Evolutionary conservation across 2,888 invertebrate genomes (phyloP), one percentile per base, ranked within the genome.

Genomic region (Xestia sexstrigata): DNA sequence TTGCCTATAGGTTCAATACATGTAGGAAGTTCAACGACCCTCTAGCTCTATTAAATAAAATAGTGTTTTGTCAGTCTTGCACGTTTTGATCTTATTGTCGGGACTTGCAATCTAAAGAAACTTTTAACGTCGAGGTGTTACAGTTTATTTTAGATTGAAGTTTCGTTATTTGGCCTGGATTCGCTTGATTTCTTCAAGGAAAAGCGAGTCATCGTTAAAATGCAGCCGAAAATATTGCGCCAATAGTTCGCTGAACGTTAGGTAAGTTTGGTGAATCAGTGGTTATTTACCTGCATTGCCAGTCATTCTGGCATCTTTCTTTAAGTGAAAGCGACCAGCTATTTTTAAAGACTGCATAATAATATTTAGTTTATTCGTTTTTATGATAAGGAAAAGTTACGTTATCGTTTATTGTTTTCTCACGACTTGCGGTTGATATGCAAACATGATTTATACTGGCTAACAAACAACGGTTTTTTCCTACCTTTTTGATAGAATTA

Each of bases 181-280:
- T 93, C 90, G 93, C 89, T 93, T 93, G 92, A 94, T 93, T 94
- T 94, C 92, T 91, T 93, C 86, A 84, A 90, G 92, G 92, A 94
- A 94, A 92, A 89, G 89, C 91, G 89, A 91, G 88, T 91, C 90
- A 90, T 90, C 90, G 89, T 84, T 90, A 86, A 88, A 89, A 87
- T 90, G 88, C 86, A 91, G 89, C 88, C 89, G 88, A 88, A 89
- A 90, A 84, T 87, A 84, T 91, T 91, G 88, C 88, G 85, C 81
- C 82, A 88, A 82, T 83, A 67, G 74, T 86, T 83, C 80, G 70
- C 45, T 72, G 85, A 85, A 84, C 73, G 80, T 89, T 89, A 83
- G 81, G 84, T 88, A 88, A 88, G 77, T 71, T 77, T 79, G 58
- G 71, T 83, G 82, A 84, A 70, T 87, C 79, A 86, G 76, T 74